Percentiles rank a stretch among this genome's conserved stretches.
phyloP scores from a whole-genome alignment of 2,113 vertebrate genomes.

The Calyptomena viridis region DNA sequence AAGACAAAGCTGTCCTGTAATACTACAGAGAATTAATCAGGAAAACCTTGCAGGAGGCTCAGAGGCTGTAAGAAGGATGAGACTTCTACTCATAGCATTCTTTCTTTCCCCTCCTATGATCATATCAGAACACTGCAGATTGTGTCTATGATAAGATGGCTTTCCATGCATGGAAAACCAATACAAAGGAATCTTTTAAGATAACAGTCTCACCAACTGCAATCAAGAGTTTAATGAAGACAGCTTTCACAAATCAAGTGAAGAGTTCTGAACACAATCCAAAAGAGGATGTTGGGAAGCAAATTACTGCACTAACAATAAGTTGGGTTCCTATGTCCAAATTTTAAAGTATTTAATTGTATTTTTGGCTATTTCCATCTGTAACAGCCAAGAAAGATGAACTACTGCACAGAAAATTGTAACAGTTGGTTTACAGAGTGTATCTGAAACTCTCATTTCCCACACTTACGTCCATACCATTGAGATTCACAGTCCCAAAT shows the following conservation, averaged over 20 bases:
- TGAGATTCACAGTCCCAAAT: not conserved
- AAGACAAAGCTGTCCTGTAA: not conserved
- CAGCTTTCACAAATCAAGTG: not conserved
- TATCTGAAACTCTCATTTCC: not conserved
- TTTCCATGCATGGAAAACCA: not conserved
- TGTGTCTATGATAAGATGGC: not conserved
- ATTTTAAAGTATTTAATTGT: not conserved
- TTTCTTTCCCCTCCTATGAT: not conserved
- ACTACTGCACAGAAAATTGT: not conserved
- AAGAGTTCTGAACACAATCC: not conserved
- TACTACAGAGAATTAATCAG: not conserved
- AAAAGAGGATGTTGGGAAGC: not conserved
- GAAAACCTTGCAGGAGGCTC: not conserved
- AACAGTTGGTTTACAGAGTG: not conserved
- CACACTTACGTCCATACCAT: not conserved
- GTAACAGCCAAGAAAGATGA: not conserved
- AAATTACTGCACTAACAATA: not conserved
- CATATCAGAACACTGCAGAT: not conserved
- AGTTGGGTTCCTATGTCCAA: not conserved
- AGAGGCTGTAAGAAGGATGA: not conserved
- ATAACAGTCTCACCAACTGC: not conserved
- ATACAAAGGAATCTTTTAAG: not conserved
- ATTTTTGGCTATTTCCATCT: not conserved
- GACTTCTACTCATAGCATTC: not conserved
- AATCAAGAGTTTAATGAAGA: not conserved